Conservation (phyloP, 2,888 invertebrate species). For the Lathronympha strigana region DNA sequence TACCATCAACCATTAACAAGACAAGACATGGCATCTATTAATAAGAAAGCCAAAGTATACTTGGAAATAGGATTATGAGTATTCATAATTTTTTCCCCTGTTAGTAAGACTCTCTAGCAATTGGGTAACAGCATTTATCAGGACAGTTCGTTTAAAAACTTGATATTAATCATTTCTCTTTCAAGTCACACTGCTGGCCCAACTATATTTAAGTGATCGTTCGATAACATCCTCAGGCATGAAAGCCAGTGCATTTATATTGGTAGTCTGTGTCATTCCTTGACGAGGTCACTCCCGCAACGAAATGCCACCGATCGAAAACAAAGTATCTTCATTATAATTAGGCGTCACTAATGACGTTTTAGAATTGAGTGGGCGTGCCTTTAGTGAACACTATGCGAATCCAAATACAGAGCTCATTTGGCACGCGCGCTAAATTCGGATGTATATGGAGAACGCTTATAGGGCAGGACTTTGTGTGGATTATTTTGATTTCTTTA, state of each 20-base stretch:
- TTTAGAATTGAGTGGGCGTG: not conserved
- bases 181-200: not conserved
- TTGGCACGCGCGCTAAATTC: constrained; percentile 36
- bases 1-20: not conserved
- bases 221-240: constrained; percentile 14
- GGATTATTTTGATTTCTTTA: not conserved
- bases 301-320: constrained; percentile 26
- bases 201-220: not conserved
- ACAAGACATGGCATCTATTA: not conserved
- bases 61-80: not conserved
- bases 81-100: not conserved
- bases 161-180: not conserved
- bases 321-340: constrained; percentile 7
- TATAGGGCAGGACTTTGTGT: not conserved
- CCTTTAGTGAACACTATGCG: constrained; percentile 25
- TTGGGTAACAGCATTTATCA: too few relatives aligned
- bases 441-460: constrained; percentile 24
- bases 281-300: constrained; percentile 57
- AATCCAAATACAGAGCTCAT: constrained; percentile 38
- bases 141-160: too few relatives aligned
- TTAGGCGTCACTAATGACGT: not conserved
- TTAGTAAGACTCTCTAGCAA: too few relatives aligned
- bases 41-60: not conserved
- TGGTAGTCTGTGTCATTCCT: constrained; percentile 50
- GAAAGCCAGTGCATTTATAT: constrained; percentile 29